phyloP scores from a whole-genome alignment of 2,888 invertebrate genomes.

The Spatulosminthurus flaviceps region DNA sequence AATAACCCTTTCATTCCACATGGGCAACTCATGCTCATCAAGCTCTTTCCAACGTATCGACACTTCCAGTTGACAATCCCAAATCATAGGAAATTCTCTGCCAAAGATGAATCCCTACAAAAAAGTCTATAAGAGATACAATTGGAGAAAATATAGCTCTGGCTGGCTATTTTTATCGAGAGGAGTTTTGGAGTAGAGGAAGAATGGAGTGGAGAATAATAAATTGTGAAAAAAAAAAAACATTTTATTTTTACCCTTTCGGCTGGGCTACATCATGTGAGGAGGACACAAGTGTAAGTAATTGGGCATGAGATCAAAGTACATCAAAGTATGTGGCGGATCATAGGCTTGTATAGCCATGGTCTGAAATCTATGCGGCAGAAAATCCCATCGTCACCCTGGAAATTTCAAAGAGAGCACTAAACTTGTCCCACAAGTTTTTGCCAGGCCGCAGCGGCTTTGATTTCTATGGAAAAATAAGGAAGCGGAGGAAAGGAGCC shows the following conservation, averaged over 20 bases:
- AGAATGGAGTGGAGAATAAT: too few species aligned
- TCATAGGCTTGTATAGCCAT: not conserved
- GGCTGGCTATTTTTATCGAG: too few species aligned
- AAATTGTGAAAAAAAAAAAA: too few species aligned
- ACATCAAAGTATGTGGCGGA: not conserved
- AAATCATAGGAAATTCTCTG: not conserved
- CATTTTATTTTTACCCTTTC: too few species aligned
- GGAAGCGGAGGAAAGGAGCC: constrained; percentile 20
- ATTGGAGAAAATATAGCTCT: too few species aligned
- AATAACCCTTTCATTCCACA: too few species aligned
- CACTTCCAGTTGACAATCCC: not conserved
- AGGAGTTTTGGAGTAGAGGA: too few species aligned
- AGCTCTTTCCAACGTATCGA: not conserved
- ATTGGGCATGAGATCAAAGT: not conserved
- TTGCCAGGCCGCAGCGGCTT: constrained; percentile 35
- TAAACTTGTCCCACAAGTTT: constrained; percentile 45
- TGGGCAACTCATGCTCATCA: not conserved
- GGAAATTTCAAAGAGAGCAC: constrained; percentile 15
- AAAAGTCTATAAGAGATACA: too few species aligned
- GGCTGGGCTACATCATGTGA: too few species aligned
- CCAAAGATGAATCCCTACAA: too few species aligned
- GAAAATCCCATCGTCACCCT: constrained; percentile 45
- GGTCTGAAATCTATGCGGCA: constrained; percentile 28
- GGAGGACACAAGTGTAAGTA: not conserved
- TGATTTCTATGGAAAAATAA: too few species aligned